A percentile compares a stretch with the other conserved stretches of the same genome.
These are phyloP conservation scores for Ornithorhynchus anatinus DNA, from an alignment of 2,113 vertebrate genomes.

Conservation along the genomic window DNA sequence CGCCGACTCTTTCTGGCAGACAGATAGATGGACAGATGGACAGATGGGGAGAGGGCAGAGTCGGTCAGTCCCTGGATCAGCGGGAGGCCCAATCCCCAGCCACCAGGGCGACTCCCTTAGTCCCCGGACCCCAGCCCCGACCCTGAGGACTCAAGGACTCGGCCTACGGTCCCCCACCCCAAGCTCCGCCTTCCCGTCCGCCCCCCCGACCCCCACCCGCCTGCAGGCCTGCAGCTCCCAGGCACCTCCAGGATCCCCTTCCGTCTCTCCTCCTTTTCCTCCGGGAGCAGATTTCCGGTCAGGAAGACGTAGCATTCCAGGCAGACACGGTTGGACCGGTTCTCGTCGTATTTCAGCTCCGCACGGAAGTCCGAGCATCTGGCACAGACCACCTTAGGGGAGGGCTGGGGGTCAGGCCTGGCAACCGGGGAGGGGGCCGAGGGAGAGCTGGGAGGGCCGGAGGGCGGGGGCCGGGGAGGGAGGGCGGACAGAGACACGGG, in stretches of 20 bases:
- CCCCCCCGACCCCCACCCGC: neutral
- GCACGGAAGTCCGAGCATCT: constrained; percentile 73
- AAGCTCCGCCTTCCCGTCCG: too few species aligned
- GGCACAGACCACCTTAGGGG: constrained; percentile 73
- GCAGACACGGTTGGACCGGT: constrained; percentile 69
- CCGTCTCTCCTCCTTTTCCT: constrained; percentile 54
- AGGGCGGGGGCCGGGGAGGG: neutral
- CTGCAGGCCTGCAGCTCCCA: too few species aligned
- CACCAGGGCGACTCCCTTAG: neutral
- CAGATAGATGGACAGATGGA: neutral
- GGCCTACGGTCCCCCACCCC: too few species aligned
- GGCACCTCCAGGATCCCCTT: constrained; percentile 76
- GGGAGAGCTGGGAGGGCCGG: neutral
- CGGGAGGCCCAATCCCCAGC: accelerated
- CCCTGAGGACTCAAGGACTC: too few species aligned
- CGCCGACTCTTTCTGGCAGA: constrained; percentile 63
- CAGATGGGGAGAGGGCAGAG: too few species aligned
- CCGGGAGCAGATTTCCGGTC: constrained; percentile 31
- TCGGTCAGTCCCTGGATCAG: accelerated
- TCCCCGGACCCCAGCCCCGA: too few species aligned
- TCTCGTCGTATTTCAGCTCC: constrained; percentile 61
- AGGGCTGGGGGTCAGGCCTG: neutral
- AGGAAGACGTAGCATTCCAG: constrained; percentile 67
- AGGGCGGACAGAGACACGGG: neutral
- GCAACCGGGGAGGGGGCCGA: neutral